Conservation (phyloP, 2,113 vertebrate genomes). For the Zeus faber region DNA sequence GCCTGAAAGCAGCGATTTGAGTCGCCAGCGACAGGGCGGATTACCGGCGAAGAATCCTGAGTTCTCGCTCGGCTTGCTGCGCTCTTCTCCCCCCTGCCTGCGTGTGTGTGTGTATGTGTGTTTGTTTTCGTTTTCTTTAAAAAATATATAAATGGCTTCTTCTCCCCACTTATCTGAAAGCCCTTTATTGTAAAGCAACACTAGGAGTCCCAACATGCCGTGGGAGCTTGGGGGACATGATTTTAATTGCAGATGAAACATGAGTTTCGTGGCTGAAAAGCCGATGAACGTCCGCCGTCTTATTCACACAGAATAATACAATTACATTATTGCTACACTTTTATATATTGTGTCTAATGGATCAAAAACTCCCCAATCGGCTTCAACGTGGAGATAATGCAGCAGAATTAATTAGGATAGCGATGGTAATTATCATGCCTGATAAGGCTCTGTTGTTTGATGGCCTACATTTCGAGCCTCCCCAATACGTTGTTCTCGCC, state of each 20-base stretch:
- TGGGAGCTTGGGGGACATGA: constrained; percentile 13
- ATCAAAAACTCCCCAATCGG: constrained; percentile 26
- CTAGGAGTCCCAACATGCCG: constrained; percentile 6
- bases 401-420: constrained; percentile 44
- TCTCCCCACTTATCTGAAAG: constrained; percentile 34
- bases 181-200: constrained; percentile 33
- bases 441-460: constrained; percentile 40
- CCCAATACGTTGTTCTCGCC: background rate
- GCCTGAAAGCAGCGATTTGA: constrained; percentile 69
- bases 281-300: constrained; percentile 29
- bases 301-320: constrained; percentile 39
- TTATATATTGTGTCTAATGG: constrained; percentile 31
- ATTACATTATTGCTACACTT: constrained; percentile 53
- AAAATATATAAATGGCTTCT: constrained; percentile 28
- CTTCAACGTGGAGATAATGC: constrained; percentile 47
- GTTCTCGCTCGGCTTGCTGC: constrained; percentile 38
- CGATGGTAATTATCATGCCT: constrained; percentile 36
- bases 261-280: constrained; percentile 32
- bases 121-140: no score
- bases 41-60: constrained; percentile 62
- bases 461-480: constrained; percentile 40
- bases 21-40: constrained; percentile 61
- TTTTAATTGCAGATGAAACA: constrained; percentile 42
- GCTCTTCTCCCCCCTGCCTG: constrained; percentile 14
- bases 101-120: background rate